These are phyloP conservation scores for Aphelenchoides bicaudatus DNA, from an alignment of 2,888 invertebrate genomes.

Conservation along the genomic window DNA sequence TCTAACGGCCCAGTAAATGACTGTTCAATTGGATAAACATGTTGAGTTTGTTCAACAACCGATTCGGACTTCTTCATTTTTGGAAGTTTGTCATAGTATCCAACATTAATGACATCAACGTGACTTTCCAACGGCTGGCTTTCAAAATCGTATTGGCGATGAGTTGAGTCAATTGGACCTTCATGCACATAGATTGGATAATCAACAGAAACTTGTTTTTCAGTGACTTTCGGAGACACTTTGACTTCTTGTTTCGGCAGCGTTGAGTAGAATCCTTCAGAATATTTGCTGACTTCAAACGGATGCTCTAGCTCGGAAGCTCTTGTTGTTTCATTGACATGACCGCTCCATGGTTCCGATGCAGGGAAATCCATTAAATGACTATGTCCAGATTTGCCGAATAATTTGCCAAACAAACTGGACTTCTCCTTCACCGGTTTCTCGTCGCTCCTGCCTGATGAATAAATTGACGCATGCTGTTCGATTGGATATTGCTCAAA, in stretches of 20 bases:
- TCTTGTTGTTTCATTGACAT: neutral
- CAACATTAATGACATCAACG: too few species aligned
- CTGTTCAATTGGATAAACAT: too few species aligned
- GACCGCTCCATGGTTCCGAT: neutral
- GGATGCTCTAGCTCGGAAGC: neutral
- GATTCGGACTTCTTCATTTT: neutral
- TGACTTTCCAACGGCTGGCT: neutral
- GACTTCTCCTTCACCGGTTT: neutral
- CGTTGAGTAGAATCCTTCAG: neutral
- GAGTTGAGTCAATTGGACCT: neutral
- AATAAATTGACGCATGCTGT: constrained; percentile 4
- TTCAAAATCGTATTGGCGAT: too few species aligned
- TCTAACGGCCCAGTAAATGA: too few species aligned
- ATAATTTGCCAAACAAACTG: too few species aligned
- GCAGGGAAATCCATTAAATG: neutral
- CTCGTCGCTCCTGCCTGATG: neutral
- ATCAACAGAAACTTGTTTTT: neutral
- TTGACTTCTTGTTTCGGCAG: neutral
- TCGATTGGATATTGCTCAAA: neutral
- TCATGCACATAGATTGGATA: neutral
- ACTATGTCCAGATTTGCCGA: too few species aligned
- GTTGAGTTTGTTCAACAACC: too few species aligned
- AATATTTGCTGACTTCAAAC: too few species aligned
- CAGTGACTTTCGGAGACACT: neutral
- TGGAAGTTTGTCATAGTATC: too few species aligned